Conservation (phyloP, 2,888 invertebrate genomes). For the Polydrusus pterygomalis region DNA sequence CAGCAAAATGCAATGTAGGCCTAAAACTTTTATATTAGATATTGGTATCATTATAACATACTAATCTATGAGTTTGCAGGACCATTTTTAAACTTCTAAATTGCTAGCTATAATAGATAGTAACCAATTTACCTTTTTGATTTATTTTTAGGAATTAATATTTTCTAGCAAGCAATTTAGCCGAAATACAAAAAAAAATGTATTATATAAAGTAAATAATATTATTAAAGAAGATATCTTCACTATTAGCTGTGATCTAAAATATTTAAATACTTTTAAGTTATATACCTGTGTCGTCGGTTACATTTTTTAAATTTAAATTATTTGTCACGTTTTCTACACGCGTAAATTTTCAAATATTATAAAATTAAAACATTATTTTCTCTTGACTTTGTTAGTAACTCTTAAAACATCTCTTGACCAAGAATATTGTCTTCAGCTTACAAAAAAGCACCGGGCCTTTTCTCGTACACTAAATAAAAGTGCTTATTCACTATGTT, state of each 20-base stretch:
- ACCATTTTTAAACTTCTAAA: constrained; percentile 38
- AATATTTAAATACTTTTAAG: constrained; percentile 65
- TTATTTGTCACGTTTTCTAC: not conserved
- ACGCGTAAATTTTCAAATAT: not conserved
- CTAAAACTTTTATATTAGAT: constrained; percentile 60
- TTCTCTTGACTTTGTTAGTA: too few relatives aligned
- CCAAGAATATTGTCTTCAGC: too few relatives aligned
- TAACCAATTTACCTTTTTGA: not conserved
- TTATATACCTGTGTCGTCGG: constrained; percentile 38
- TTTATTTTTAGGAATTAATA: constrained; percentile 32
- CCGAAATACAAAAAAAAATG: constrained; percentile 37
- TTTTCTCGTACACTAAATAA: too few relatives aligned
- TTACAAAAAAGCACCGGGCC: too few relatives aligned
- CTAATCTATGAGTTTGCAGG: constrained; percentile 64
- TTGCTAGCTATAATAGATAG: constrained; percentile 17
- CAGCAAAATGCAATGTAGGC: constrained; percentile 62
- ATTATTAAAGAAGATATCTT: constrained; percentile 68
- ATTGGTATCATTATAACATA: constrained; percentile 39
- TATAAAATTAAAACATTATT: not conserved
- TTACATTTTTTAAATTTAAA: not conserved
- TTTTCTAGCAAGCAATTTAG: constrained; percentile 45
- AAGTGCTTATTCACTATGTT: too few relatives aligned
- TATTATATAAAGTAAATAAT: constrained; percentile 55
- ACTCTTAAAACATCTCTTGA: too few relatives aligned
- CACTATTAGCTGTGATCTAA: constrained; percentile 72